Conservation (phyloP, 2,113 vertebrate species). For the Elgaria multicarinata region DNA sequence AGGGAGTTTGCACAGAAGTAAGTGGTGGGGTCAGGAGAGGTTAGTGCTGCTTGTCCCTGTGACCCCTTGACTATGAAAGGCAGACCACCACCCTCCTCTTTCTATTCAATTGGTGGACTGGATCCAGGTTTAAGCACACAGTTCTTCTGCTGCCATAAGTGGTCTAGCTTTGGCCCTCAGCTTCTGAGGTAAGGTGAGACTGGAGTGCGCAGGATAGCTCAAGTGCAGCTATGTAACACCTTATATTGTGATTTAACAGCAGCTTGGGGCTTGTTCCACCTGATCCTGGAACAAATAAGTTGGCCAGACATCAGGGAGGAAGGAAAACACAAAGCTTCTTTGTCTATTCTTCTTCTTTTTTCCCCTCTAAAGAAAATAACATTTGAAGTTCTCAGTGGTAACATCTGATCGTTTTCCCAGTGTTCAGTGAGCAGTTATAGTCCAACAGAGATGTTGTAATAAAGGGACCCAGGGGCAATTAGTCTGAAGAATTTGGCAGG, state of each 20-base stretch:
- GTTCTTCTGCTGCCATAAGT: neutral
- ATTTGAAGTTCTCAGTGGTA: neutral
- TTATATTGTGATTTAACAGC: conserved; percentile 37
- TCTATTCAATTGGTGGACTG: neutral
- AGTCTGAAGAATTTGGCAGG: conserved; percentile 24
- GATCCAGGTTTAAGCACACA: neutral
- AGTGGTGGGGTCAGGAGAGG: neutral
- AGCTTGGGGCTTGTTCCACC: accelerated
- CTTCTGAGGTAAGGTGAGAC: neutral
- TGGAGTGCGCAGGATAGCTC: neutral
- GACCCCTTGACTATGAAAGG: neutral
- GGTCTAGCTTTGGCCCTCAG: neutral
- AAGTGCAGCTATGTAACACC: neutral
- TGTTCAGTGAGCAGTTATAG: neutral
- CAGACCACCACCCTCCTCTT: neutral
- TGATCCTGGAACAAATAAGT: neutral
- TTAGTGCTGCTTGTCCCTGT: neutral
- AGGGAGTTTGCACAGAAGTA: neutral
- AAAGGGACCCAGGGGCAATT: neutral
- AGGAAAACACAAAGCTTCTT: neutral
- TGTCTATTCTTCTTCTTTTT: neutral
- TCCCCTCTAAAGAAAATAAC: neutral
- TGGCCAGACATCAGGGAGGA: neutral
- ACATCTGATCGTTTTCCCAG: conserved; percentile 1
- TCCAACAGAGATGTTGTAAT: conserved; percentile 18